phyloP scores from a whole-genome alignment of 2,113 vertebrate species.

The Puntigrus tetrazona region DNA sequence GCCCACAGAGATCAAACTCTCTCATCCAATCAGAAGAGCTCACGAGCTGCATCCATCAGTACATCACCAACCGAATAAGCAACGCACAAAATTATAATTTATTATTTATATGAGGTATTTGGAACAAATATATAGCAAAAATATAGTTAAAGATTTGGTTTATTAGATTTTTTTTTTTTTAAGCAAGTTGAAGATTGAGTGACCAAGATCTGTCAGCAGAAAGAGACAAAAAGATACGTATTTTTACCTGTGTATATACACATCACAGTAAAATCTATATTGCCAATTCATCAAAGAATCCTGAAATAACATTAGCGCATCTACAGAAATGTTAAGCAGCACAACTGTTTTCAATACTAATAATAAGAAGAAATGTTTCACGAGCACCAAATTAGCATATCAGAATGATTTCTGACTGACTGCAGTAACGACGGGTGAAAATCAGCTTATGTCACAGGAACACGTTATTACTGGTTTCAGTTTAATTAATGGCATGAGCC shows the following conservation, averaged over 20 bases:
- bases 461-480: not conserved
- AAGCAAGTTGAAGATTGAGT: not conserved
- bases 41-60: not conserved
- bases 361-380: not conserved
- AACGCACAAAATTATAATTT: not conserved
- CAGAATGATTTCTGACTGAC: not conserved
- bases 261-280: not conserved
- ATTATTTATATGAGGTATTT: no score
- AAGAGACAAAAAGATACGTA: not conserved
- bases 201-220: not conserved
- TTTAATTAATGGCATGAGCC: no score
- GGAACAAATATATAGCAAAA: not conserved
- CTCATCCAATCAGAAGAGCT: not conserved
- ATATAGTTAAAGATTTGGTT: not conserved
- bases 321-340: not conserved
- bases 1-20: not conserved
- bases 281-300: not conserved
- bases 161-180: constrained; percentile 10
- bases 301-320: not conserved
- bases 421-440: no score
- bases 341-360: not conserved
- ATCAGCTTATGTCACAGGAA: not conserved
- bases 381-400: not conserved
- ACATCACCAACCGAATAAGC: not conserved
- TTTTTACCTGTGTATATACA: not conserved